Evolutionary conservation across 2,888 invertebrate genomes (phyloP).

Genomic region (Cosmia pyralina): DNA sequence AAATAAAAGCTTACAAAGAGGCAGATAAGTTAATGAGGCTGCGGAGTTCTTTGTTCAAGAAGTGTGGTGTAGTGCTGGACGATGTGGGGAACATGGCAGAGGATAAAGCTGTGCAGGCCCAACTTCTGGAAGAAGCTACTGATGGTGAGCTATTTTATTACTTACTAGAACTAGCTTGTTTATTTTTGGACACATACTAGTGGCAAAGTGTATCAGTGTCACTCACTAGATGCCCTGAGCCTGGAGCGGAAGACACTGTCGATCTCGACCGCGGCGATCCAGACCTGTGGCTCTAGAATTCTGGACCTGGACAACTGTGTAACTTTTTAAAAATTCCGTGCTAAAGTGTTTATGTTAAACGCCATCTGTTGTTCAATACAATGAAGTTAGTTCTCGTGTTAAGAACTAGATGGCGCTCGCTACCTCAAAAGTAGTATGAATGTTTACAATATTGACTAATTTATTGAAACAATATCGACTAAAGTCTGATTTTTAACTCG

Average conservation of each 20-base stretch:
- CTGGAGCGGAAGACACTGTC: background rate
- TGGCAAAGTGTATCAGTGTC: background rate
- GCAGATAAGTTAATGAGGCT: constrained; percentile 77
- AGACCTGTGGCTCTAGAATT: background rate
- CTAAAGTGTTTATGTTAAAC: background rate
- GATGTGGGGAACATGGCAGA: constrained; percentile 75
- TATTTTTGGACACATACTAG: background rate
- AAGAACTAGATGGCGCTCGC: constrained; percentile 68
- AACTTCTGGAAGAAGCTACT: constrained; percentile 17
- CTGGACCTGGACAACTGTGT: background rate
- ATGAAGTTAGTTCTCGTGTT: constrained; percentile 33
- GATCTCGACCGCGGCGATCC: background rate
- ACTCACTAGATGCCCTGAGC: background rate
- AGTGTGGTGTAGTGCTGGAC: constrained; percentile 82
- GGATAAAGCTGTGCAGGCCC: constrained; percentile 82
- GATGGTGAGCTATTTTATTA: constrained; percentile 39
- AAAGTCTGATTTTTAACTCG: no score
- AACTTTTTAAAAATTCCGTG: no score
- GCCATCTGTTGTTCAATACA: background rate
- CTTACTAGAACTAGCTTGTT: background rate
- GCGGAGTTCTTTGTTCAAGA: constrained; percentile 78
- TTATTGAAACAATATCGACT: no score
- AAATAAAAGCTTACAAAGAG: constrained; percentile 82
- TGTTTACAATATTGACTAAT: no score
- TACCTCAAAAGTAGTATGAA: constrained; percentile 17